Evolutionary conservation across 2,797 vertebrate genomes (phyloP).

Genomic region (Myotis pilosus): DNA sequence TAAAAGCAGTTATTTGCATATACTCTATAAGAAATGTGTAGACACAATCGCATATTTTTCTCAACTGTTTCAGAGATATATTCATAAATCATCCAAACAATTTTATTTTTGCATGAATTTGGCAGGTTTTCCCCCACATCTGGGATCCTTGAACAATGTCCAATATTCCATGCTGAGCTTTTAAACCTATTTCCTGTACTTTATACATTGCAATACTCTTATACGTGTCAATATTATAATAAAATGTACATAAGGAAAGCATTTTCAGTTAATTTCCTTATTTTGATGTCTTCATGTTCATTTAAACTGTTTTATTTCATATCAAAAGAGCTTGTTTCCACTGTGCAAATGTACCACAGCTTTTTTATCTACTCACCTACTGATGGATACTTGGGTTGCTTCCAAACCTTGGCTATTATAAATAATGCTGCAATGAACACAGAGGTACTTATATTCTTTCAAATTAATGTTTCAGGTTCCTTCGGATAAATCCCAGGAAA

Average conservation of each 20-base stretch:
- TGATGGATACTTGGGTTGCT: neutral
- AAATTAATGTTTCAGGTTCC: neutral
- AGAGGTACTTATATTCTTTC: neutral
- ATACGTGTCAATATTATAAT: neutral
- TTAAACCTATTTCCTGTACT: neutral
- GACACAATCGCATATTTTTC: neutral
- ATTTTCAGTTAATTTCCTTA: neutral
- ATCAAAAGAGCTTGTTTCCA: neutral
- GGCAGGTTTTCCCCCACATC: neutral
- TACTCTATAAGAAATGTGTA: neutral
- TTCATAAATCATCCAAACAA: neutral
- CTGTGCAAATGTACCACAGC: neutral
- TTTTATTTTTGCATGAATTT: constrained; percentile 15
- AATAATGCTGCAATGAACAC: neutral
- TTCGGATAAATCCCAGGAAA: neutral
- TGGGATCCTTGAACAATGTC: constrained; percentile 26
- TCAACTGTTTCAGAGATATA: neutral
- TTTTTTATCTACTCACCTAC: neutral
- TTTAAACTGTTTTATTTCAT: constrained; percentile 18
- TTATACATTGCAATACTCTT: neutral
- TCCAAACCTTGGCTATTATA: neutral
- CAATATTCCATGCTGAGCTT: neutral
- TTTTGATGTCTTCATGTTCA: neutral
- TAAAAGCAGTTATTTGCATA: neutral
- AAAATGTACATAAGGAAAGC: neutral